Percentiles rank a stretch among this genome's conserved stretches.
phyloP scores from a whole-genome alignment of 2,113 vertebrate species.

The Bothrops jararaca region DNA sequence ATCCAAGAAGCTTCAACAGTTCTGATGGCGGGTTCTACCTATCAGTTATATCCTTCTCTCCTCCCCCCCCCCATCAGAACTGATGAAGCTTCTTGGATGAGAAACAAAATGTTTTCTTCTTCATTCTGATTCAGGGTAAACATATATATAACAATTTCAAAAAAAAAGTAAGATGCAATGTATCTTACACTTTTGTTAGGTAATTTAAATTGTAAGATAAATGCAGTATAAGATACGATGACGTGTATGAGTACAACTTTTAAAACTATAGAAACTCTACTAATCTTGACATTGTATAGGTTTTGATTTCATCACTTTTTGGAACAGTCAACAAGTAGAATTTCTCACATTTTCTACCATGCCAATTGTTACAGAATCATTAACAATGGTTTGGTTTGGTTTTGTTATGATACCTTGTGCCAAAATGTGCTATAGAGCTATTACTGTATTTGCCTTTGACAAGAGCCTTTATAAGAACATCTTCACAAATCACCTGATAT shows the following conservation, averaged over 20 bases:
- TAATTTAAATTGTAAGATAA: neutral
- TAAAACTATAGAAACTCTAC: neutral
- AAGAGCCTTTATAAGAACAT: constrained; percentile 3
- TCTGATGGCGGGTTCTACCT: no score
- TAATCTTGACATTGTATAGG: neutral
- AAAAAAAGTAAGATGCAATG: neutral
- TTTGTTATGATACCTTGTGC: neutral
- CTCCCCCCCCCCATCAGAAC: no score
- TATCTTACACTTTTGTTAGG: neutral
- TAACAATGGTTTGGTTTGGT: neutral
- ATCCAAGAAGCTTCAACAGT: no score
- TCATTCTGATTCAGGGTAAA: neutral
- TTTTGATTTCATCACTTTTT: neutral
- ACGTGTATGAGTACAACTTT: neutral
- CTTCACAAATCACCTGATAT: constrained; percentile 33
- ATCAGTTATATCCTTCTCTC: no score
- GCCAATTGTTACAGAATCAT: neutral
- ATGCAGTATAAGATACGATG: neutral
- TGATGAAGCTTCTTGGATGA: no score
- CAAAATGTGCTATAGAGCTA: neutral
- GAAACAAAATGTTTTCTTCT: no score
- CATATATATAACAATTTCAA: neutral
- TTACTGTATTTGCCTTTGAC: constrained; percentile 34
- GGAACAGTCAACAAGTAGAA: neutral
- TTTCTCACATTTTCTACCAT: neutral